Conservation (phyloP, 2,888 invertebrate species). For the Catocala sponsa region DNA sequence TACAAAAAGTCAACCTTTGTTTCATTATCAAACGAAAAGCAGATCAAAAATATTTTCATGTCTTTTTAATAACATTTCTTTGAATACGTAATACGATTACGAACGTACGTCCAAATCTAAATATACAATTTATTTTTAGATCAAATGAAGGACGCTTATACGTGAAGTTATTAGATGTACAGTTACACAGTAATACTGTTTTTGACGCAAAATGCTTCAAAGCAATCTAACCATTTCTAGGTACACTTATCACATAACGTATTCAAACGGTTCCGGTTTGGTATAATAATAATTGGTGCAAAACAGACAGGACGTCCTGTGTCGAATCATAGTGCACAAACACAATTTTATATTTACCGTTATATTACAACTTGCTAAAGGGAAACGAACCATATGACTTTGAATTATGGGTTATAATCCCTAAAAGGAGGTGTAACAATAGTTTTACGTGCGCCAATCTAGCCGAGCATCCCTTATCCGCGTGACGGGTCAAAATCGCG, state of each 20-base stretch:
- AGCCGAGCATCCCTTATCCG: conserved; percentile 76
- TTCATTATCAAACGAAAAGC: neutral
- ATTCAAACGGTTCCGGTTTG: conserved; percentile 79
- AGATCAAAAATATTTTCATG: neutral
- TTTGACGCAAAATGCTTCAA: conserved; percentile 23
- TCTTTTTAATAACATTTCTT: neutral
- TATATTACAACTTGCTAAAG: conserved; percentile 24
- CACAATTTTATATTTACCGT: conserved; percentile 58
- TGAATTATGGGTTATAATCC: conserved; percentile 27
- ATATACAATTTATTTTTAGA: conserved; percentile 6
- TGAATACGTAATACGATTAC: neutral
- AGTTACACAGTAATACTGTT: conserved; percentile 17
- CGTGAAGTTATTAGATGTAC: neutral
- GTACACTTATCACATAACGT: conserved; percentile 54
- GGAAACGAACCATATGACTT: conserved; percentile 50
- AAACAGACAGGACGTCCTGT: conserved; percentile 86
- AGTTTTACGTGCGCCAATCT: conserved; percentile 60
- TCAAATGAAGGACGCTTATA: conserved; percentile 7
- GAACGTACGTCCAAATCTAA: neutral
- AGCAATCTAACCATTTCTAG: conserved; percentile 34
- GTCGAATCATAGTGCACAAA: conserved; percentile 72
- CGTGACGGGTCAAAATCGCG: conserved; percentile 87
- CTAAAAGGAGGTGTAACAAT: conserved; percentile 17
- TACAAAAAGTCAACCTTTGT: too few relatives aligned
- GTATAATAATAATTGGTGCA: conserved; percentile 84